Percentiles rank a stretch among this genome's conserved stretches.
These are phyloP conservation scores for Pterobdella sp. DNA, from an alignment of 2,888 invertebrate species.

Conservation along the genomic window DNA sequence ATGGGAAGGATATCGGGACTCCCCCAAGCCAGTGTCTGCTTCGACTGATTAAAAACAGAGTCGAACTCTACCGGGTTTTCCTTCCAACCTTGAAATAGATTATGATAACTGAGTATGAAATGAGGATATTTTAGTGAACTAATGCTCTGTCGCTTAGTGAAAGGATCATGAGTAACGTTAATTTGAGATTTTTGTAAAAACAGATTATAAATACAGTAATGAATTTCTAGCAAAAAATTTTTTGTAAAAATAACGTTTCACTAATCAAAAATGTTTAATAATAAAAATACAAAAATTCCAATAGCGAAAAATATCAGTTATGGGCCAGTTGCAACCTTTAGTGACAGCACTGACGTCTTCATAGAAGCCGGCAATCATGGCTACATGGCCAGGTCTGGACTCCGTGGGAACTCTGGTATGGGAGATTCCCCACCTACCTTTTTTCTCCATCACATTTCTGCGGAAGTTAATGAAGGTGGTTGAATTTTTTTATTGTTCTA, in stretches of 20 bases:
- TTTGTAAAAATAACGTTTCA: too few species aligned
- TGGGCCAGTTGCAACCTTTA: too few species aligned
- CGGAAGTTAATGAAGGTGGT: too few species aligned
- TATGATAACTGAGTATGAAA: not conserved
- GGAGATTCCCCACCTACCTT: slow-evolving; percentile 63
- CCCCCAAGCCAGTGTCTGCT: slow-evolving; percentile 82
- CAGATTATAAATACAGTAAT: too few species aligned
- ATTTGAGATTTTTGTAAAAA: too few species aligned
- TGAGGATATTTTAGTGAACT: not conserved
- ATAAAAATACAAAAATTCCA: too few species aligned
- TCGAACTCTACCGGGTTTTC: slow-evolving; percentile 95
- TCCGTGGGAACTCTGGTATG: slow-evolving; percentile 91
- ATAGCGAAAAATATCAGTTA: too few species aligned
- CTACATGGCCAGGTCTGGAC: slow-evolving; percentile 93
- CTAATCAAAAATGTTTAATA: too few species aligned
- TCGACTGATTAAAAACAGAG: slow-evolving; percentile 82
- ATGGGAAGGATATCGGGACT: slow-evolving; percentile 87
- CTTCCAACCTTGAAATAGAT: slow-evolving; percentile 67
- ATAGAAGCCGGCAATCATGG: slow-evolving; percentile 86
- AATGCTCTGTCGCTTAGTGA: too few species aligned
- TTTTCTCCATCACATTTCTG: slow-evolving; percentile 42
- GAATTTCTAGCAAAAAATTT: too few species aligned
- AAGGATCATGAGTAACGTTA: too few species aligned
- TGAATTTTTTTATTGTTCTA: too few species aligned
- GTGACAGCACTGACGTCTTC: slow-evolving; percentile 95